Conservation (phyloP, 1,140 invertebrate species). For the Neodiprion fabricii region DNA sequence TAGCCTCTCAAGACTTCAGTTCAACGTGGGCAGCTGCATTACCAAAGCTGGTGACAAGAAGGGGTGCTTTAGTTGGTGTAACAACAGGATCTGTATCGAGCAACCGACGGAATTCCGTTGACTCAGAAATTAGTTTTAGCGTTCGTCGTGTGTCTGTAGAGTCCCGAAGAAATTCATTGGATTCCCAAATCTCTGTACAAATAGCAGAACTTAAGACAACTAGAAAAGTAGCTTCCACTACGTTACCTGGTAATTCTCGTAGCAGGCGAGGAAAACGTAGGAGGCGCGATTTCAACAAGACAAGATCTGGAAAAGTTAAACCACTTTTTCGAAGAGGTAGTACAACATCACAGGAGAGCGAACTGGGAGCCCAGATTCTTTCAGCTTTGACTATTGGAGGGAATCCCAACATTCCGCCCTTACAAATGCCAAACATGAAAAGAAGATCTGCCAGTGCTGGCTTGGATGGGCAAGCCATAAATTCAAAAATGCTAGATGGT, state of each 20-base stretch:
- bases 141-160: constrained; percentile 81
- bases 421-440: constrained; percentile 63
- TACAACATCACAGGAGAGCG: constrained; percentile 80
- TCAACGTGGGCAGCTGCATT: constrained; percentile 89
- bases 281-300: constrained; percentile 47
- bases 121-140: constrained; percentile 84
- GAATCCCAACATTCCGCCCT: constrained; percentile 54
- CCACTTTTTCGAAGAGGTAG: constrained; percentile 70
- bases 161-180: constrained; percentile 81
- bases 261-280: constrained; percentile 42
- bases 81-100: constrained; percentile 68
- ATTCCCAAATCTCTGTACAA: constrained; percentile 84
- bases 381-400: constrained; percentile 58
- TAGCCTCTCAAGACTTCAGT: constrained; percentile 75
- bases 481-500: constrained; percentile 61
- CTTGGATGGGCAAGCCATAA: constrained; percentile 55
- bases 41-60: constrained; percentile 81
- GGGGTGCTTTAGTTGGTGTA: constrained; percentile 75
- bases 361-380: constrained; percentile 69
- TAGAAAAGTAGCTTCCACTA: constrained; percentile 55
- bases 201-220: constrained; percentile 82
- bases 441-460: constrained; percentile 64
- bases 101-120: constrained; percentile 68
- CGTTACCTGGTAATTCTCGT: constrained; percentile 50
- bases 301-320: constrained; percentile 57